Conservation (phyloP, 2,797 vertebrate genomes). For the Sebastes itinus region DNA sequence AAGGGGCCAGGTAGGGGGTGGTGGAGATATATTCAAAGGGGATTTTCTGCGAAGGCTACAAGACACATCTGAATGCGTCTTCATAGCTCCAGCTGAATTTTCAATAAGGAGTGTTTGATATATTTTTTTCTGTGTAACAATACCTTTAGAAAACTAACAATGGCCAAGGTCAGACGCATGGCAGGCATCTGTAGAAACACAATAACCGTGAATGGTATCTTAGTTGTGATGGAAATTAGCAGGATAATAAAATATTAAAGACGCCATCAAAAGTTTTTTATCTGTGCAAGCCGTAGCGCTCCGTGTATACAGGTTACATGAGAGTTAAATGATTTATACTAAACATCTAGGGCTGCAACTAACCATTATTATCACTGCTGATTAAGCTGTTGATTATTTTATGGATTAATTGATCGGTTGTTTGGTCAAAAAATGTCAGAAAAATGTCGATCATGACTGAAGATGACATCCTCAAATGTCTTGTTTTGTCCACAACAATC, state of each 20-base stretch:
- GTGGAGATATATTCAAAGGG: conserved; percentile 55
- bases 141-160: conserved; percentile 56
- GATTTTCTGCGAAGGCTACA: conserved; percentile 68
- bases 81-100: conserved; percentile 54
- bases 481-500: too few species aligned
- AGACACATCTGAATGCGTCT: conserved; percentile 65
- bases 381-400: too few species aligned
- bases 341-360: too few species aligned
- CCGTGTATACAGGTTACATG: neutral
- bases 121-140: conserved; percentile 50
- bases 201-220: neutral
- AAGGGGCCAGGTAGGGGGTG: conserved; percentile 71
- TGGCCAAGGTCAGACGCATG: conserved; percentile 44
- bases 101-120: conserved; percentile 61
- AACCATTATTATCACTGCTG: too few species aligned
- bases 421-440: too few species aligned
- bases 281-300: neutral
- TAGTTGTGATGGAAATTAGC: neutral
- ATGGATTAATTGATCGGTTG: too few species aligned
- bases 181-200: conserved; percentile 3
- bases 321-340: neutral
- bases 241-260: conserved; percentile 7
- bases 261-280: neutral
- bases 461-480: too few species aligned
- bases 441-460: too few species aligned